Base-by-base conservation (phyloP, 2,113 vertebrate genomes). In the Catharus minimus region DNA sequence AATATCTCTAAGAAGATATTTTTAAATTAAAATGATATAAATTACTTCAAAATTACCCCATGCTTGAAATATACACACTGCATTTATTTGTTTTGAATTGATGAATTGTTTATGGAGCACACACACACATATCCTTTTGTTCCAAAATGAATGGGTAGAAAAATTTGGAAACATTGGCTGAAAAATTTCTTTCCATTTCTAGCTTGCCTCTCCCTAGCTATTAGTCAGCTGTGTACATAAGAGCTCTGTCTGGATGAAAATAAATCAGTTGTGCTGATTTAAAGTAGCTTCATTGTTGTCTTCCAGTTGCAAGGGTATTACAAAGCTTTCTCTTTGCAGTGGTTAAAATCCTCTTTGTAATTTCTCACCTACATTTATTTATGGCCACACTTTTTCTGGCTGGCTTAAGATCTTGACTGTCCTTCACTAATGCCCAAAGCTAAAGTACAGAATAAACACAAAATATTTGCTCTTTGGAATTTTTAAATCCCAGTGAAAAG, bases 81-180 rank as follows among this genome's bases (percentile, higher is more conserved):
- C 68, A 56, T 94, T 75, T 89, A 87, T 87, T 95, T 94, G 87
- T 94, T 95, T 81, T 46, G 90, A 84, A 82, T 75, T 87, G 92
- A 64, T 67, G 90, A 64, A 89, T 95, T 91, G 92, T 86, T 95
- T 86, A 67, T 75, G 82, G 69, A 91, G 90, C 66, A n/a, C 74
- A 87, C 28, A 74, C n/a, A 92, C 82, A 94, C 88, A 64, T 64
- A 75, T 18, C 58, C 85, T 75, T 96, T 95, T 95, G 78, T 92
- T 85, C 38, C 36, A 55, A 92, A 94, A 95, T 95, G 78, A 92
- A 94, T 85, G 90, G 66, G 69, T 75, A 94, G 93, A 79, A 94
- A 82, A 87, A 95, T 91, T 94, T 95, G 93, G 90, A 95, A 96
- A 92, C 93, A 94, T 66, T 89, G 65, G 53, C 78, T 92, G 78